phyloP scores from a whole-genome alignment of 2,888 invertebrate species.

The Desoria tigrina region DNA sequence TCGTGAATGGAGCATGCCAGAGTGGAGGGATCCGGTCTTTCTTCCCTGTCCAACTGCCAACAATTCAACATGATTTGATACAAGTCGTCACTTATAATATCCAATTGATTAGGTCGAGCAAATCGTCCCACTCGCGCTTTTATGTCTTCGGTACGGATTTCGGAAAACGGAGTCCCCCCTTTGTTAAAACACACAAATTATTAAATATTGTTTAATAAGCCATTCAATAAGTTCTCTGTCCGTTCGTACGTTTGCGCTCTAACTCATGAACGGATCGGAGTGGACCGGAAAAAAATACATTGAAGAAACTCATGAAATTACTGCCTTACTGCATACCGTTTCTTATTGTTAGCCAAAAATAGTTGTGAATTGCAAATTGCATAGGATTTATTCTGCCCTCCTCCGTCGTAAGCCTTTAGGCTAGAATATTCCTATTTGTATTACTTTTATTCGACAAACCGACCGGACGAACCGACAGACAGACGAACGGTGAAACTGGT shows the following conservation, averaged over 20 bases:
- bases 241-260: background rate
- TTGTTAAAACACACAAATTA: constrained; percentile 20
- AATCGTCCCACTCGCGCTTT: constrained; percentile 70
- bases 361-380: too few species aligned
- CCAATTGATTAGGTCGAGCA: constrained; percentile 71
- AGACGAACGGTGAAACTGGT: too few species aligned
- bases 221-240: constrained; percentile 3
- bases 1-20: constrained; percentile 51
- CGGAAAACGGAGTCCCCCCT: constrained; percentile 75
- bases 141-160: constrained; percentile 69
- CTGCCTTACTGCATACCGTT: too few species aligned
- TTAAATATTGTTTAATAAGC: constrained; percentile 13
- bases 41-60: constrained; percentile 80
- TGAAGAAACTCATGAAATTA: too few species aligned
- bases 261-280: background rate
- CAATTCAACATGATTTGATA: constrained; percentile 81
- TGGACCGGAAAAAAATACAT: too few species aligned
- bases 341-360: too few species aligned
- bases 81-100: constrained; percentile 73
- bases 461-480: too few species aligned
- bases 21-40: constrained; percentile 63
- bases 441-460: too few species aligned
- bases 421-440: too few species aligned
- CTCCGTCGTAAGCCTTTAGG: too few species aligned
- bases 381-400: too few species aligned